phyloP scores from a whole-genome alignment of 30 jellyfish, hydroid and myxozoan species.

The Pseudorhiza aurosa region DNA sequence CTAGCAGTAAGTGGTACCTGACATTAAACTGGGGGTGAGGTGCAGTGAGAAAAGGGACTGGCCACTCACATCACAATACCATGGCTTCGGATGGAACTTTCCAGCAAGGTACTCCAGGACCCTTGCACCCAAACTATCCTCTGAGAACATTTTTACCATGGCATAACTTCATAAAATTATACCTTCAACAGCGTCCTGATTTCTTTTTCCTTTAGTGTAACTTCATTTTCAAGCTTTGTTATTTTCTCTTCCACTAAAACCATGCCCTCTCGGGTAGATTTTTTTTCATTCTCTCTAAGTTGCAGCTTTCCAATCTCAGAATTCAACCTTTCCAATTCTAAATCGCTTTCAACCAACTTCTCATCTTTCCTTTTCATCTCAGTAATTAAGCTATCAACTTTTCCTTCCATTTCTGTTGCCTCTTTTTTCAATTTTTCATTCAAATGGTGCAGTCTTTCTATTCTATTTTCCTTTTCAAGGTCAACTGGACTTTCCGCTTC shows the following conservation, averaged over 20 bases:
- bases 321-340: not conserved
- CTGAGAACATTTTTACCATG: no score
- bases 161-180: not conserved
- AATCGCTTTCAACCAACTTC: conserved; percentile 19
- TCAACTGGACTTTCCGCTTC: no score
- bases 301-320: conserved; percentile 15
- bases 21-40: no score
- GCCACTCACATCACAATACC: no score
- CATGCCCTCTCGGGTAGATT: not conserved
- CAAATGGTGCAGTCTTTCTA: not conserved
- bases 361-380: conserved; percentile 10
- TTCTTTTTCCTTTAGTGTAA: conserved; percentile 32
- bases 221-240: not conserved
- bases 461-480: no score
- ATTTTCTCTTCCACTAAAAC: conserved; percentile 14
- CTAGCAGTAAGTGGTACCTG: no score
- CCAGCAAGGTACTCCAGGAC: not conserved
- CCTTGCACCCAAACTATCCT: no score
- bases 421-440: conserved; percentile 35
- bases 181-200: conserved; percentile 19
- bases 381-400: not conserved
- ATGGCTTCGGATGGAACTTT: no score
- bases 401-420: not conserved
- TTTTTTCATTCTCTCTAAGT: conserved; percentile 2
- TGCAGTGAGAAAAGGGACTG: no score